A percentile compares a stretch with the other conserved stretches of the same genome.
Conservation (phyloP, 2,113 vertebrate genomes). For the Isurus oxyrinchus region DNA sequence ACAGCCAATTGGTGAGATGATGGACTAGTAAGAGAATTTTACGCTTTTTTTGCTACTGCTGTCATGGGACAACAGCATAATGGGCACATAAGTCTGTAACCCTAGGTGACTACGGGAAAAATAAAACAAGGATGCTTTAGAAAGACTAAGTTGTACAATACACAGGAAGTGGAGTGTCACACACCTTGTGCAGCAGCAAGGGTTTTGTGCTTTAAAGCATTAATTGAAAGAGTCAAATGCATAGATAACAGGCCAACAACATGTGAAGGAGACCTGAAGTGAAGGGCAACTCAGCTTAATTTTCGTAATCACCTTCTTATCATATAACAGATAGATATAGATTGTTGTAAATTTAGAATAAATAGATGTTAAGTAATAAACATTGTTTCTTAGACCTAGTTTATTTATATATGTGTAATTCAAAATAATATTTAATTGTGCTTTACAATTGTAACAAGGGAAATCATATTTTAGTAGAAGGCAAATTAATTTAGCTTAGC, state of each 20-base stretch:
- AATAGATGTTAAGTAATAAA: constrained; percentile 17
- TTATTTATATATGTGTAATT: neutral
- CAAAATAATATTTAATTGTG: constrained; percentile 11
- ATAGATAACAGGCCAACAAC: neutral
- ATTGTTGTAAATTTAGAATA: neutral
- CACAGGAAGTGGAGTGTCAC: neutral
- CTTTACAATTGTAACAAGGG: neutral
- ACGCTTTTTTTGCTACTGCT: neutral
- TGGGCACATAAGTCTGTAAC: neutral
- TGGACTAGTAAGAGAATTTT: neutral
- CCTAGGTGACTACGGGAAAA: neutral
- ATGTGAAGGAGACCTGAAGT: constrained; percentile 13
- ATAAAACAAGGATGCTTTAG: neutral
- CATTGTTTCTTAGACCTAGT: neutral
- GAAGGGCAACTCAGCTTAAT: neutral
- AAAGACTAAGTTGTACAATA: neutral
- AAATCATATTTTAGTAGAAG: neutral
- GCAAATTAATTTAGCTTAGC: neutral
- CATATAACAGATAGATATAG: neutral
- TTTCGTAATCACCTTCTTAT: neutral
- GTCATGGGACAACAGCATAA: neutral
- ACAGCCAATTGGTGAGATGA: neutral
- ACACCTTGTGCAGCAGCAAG: neutral
- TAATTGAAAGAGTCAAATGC: neutral
- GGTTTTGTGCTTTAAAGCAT: neutral